phyloP scores from a whole-genome alignment of 2,888 invertebrate genomes.

The Eremobia ochroleuca region DNA sequence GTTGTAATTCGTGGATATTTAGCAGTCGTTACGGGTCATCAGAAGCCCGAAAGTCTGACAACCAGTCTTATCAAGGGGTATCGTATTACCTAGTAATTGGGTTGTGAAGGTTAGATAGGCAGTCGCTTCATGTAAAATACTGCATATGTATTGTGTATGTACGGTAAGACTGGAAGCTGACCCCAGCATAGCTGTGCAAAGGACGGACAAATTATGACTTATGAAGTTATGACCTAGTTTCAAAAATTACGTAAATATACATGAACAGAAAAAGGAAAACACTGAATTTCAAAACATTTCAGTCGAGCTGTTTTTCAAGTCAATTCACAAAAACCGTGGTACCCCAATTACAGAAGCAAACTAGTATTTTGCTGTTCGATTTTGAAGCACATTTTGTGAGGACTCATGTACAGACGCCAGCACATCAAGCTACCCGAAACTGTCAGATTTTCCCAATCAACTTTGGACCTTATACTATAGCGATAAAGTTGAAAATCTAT shows the following conservation, averaged over 20 bases:
- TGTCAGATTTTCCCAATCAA: too few species aligned
- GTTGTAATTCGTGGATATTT: not conserved
- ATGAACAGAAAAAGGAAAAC: not conserved
- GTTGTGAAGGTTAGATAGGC: too few species aligned
- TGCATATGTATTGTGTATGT: too few species aligned
- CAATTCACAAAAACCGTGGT: not conserved
- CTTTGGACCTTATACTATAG: too few species aligned
- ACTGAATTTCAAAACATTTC: slow-evolving; percentile 1
- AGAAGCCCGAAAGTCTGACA: not conserved
- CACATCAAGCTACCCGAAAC: too few species aligned
- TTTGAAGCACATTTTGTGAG: slow-evolving; percentile 15
- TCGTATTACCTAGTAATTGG: too few species aligned
- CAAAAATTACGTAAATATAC: not conserved
- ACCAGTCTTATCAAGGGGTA: too few species aligned
- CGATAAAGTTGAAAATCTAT: too few species aligned
- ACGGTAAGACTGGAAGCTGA: not conserved
- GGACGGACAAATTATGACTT: not conserved
- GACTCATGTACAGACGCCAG: too few species aligned
- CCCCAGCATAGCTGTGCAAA: too few species aligned
- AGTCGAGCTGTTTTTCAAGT: slow-evolving; percentile 21
- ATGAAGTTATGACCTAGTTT: slow-evolving; percentile 1
- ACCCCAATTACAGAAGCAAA: slow-evolving; percentile 35
- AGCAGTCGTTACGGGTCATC: not conserved
- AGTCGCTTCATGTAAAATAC: too few species aligned
- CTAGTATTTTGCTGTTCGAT: slow-evolving; percentile 33